Base-by-base conservation (phyloP, 2,113 vertebrate species). In the Rhizomys pruinosus region DNA sequence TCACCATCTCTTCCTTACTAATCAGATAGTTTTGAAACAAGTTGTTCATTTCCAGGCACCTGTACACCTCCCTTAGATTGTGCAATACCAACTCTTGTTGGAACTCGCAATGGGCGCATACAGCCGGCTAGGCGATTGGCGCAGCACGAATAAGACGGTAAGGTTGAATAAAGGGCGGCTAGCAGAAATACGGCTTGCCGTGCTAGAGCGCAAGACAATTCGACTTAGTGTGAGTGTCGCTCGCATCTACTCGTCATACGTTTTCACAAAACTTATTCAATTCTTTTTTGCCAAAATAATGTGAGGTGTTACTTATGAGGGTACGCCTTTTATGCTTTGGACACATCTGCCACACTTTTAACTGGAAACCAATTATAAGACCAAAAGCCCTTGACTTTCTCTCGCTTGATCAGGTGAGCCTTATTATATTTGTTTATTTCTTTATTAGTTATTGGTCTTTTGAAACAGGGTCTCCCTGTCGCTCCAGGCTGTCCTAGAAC, bases 311-410 rank as follows among this genome's bases (percentile, higher is more conserved):
- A 76, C 39, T 61, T n/a, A n/a, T 25, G 23, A 89, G 81, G 7
- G 25, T 59, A 63, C 77, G 29, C 17, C 32, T 92, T 91, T 74
- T 91, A 74, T 61, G 69, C 92, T 77, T 94, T 79, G 95, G 57
- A 92, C 22, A 85, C 74, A 77, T 89, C 42, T 72, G 20, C 55
- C 44, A 89, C 12, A 87, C 9, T 91, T n/a, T 57, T 90, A 55
- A 93, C 63, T n/a, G 80, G 77, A 47, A 93, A 95, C 63, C 61
- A 94, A 69, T 91, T 84, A 92, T 94, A 61, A 90, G 42, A 42
- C n/a, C 84, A 68, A 73, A 55, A 86, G n/a, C 25, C 23, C 10
- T 82, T 90, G 52, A n/a, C 64, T 87, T 96, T 94, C 39, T 94
- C 59, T 27, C 72, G 76, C n/a, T 80, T 90, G 79, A 89, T 76